Percentiles rank a stretch among this genome's conserved stretches.
Evolutionary conservation across 1,140 invertebrate genomes (phyloP).

Genomic region (Aphelinus certus): DNA sequence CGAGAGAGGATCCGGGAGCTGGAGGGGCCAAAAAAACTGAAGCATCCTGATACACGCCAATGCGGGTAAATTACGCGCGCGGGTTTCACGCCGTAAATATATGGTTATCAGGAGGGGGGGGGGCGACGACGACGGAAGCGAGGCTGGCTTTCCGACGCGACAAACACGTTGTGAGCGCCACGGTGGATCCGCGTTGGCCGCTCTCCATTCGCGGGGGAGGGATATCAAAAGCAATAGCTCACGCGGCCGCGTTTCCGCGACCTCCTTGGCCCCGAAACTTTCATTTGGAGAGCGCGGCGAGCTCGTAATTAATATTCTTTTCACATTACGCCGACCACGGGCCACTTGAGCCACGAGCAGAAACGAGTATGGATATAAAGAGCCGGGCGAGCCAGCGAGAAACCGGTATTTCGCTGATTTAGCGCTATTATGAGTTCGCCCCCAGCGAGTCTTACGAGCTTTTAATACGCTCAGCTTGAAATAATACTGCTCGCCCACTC

Average conservation of each 20-base stretch:
- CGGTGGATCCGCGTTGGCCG: conserved; percentile 45
- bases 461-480: too few species aligned
- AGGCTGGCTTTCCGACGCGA: conserved; percentile 46
- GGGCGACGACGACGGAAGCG: conserved; percentile 51
- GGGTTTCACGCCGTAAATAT: conserved; percentile 61
- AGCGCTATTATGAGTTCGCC: neutral
- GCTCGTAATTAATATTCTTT: conserved; percentile 37
- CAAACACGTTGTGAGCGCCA: conserved; percentile 44
- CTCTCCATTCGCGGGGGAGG: conserved; percentile 42
- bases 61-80: conserved; percentile 58
- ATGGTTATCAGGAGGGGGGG: conserved; percentile 58
- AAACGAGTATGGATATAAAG: conserved; percentile 17
- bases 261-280: conserved; percentile 7
- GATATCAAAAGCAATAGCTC: conserved; percentile 55
- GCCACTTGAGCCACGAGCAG: conserved; percentile 1
- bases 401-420: conserved; percentile 1
- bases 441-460: too few species aligned
- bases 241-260: conserved; percentile 22
- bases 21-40: neutral
- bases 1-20: conserved; percentile 6
- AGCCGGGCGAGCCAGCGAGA: neutral
- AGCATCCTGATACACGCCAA: conserved; percentile 16
- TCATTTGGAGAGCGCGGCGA: conserved; percentile 1
- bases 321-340: neutral
- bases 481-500: too few species aligned